phyloP scores from a whole-genome alignment of 2,888 invertebrate species.

The Acronicta leporina region DNA sequence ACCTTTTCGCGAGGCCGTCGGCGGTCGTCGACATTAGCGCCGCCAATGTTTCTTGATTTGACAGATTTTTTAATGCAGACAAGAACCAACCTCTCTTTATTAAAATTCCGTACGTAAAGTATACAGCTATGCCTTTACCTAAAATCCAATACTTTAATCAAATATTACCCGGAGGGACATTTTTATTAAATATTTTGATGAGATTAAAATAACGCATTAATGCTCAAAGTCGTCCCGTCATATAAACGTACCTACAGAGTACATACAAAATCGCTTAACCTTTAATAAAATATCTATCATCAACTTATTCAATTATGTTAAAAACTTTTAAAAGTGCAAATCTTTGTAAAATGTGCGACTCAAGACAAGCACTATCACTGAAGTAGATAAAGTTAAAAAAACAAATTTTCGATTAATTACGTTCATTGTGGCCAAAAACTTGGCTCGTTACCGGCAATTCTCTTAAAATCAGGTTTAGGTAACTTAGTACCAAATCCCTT shows the following conservation, averaged over 20 bases:
- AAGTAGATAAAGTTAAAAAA: constrained; percentile 73
- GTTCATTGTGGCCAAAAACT: constrained; percentile 85
- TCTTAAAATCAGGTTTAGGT: constrained; percentile 82
- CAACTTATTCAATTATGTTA: constrained; percentile 9
- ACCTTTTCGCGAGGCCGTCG: no score
- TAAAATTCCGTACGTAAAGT: not conserved
- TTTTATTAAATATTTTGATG: constrained; percentile 4
- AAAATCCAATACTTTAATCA: constrained; percentile 4
- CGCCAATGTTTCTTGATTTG: no score
- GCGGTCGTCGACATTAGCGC: no score
- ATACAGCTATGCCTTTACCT: not conserved
- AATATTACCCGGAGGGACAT: not conserved
- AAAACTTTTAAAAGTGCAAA: constrained; percentile 32
- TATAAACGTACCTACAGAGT: not conserved
- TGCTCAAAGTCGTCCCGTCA: constrained; percentile 7
- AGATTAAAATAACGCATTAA: constrained; percentile 12
- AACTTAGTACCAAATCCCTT: constrained; percentile 83
- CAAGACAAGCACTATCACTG: constrained; percentile 57
- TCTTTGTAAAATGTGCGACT: constrained; percentile 19
- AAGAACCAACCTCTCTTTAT: not conserved
- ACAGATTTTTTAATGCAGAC: not conserved
- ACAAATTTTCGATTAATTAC: constrained; percentile 81
- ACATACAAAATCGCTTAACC: not conserved
- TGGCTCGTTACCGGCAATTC: constrained; percentile 84
- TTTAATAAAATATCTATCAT: constrained; percentile 2